Evolutionary conservation across 1,140 invertebrate species (phyloP).

Genomic region (Temnothorax curvispinosus): DNA sequence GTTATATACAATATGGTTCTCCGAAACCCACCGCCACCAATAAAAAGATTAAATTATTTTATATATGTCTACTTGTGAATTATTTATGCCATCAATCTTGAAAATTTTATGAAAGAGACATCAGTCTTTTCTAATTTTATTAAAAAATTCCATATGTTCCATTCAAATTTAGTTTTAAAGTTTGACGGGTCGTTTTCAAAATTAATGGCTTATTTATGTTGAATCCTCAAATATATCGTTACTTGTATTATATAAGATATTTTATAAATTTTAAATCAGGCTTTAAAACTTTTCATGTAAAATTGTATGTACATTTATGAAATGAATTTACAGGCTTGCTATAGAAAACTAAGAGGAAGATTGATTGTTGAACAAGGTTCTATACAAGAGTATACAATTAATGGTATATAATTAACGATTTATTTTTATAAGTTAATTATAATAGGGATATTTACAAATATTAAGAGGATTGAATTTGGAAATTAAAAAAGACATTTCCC

Average conservation of each 20-base stretch:
- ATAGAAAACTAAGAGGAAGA: not conserved
- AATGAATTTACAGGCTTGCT: not conserved
- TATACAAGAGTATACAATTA: not conserved
- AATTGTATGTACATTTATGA: not conserved
- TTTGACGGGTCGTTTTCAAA: not conserved
- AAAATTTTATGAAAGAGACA: not conserved
- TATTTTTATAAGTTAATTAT: not conserved
- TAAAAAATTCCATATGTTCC: not conserved
- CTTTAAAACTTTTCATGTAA: not conserved
- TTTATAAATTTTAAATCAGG: not conserved
- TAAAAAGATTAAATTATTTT: slow-evolving; percentile 74
- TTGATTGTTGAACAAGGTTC: not conserved
- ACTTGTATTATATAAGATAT: not conserved
- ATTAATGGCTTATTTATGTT: slow-evolving; percentile 6
- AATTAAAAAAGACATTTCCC: slow-evolving; percentile 24
- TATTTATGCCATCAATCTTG: slow-evolving; percentile 38
- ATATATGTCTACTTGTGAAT: slow-evolving; percentile 41
- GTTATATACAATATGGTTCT: slow-evolving; percentile 64
- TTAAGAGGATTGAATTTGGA: not conserved
- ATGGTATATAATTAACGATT: not conserved
- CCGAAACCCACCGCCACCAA: slow-evolving; percentile 68
- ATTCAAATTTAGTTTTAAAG: not conserved
- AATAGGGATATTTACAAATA: slow-evolving; percentile 27
- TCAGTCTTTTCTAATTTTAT: not conserved
- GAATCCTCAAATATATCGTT: not conserved